A percentile compares a stretch with the other conserved stretches of the same genome.
Conservation (phyloP, 2,113 vertebrate genomes). For the Phylloscopus trochilus region DNA sequence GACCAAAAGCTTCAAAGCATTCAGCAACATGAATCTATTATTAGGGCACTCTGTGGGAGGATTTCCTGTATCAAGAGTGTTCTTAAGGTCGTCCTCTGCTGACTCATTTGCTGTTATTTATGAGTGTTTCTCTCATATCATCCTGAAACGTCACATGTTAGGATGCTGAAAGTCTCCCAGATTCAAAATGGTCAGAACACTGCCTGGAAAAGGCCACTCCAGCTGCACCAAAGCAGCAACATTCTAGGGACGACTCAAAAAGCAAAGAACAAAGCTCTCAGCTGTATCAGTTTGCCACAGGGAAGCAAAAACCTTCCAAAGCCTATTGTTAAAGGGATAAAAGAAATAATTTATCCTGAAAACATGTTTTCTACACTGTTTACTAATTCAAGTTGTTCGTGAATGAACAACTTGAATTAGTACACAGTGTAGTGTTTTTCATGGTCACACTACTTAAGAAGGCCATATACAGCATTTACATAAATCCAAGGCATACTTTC, state of each 20-base stretch:
- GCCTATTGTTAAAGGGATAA: background rate
- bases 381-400: background rate
- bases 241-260: background rate
- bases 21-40: slow-evolving; percentile 27
- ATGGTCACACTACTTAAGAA: background rate
- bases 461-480: background rate
- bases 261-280: background rate
- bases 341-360: background rate
- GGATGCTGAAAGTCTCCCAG: background rate
- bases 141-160: background rate
- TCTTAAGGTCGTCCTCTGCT: slow-evolving; percentile 26
- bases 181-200: background rate
- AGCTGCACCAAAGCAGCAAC: background rate
- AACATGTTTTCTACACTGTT: background rate
- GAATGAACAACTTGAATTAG: background rate
- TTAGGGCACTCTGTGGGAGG: slow-evolving; percentile 20
- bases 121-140: background rate
- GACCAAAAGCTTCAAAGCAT: slow-evolving; percentile 33
- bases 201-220: background rate
- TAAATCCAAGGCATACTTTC: background rate
- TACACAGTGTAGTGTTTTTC: background rate
- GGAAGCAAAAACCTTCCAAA: background rate
- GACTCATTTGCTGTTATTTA: slow-evolving; percentile 45
- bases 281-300: background rate
- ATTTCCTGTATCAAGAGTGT: background rate